A percentile compares a stretch with the other conserved stretches of the same genome.
phyloP scores from a whole-genome alignment of 2,113 vertebrate genomes.

The Gymnobelideus leadbeateri region DNA sequence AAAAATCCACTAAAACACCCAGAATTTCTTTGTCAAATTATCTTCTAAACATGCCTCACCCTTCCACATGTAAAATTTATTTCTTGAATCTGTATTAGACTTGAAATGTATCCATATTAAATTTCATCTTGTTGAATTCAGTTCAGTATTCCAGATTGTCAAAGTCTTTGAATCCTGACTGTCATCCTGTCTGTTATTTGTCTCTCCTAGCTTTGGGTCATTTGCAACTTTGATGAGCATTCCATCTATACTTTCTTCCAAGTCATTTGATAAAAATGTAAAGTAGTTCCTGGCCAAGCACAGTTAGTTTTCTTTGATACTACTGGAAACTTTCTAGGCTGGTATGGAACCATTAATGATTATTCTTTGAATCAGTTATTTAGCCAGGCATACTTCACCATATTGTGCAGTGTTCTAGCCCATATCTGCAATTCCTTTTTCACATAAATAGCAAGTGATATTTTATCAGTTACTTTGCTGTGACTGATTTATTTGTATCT shows the following conservation, averaged over 20 bases:
- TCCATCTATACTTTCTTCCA: background rate
- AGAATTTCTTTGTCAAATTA: background rate
- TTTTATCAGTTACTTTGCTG: background rate
- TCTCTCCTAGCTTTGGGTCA: background rate
- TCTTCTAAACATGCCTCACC: background rate
- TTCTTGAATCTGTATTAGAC: background rate
- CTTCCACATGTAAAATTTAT: background rate
- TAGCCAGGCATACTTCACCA: background rate
- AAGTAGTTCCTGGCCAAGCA: background rate
- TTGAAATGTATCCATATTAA: background rate
- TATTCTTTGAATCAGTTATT: background rate
- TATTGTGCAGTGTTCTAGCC: background rate
- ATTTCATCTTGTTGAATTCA: background rate
- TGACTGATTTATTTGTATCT: background rate
- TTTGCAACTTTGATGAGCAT: background rate
- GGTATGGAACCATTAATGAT: background rate
- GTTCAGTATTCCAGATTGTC: background rate
- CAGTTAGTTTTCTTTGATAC: background rate
- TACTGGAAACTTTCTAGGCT: background rate
- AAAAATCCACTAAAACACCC: background rate
- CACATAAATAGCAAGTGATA: background rate
- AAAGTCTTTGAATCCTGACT: background rate
- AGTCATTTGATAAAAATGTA: background rate
- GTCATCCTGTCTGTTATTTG: background rate
- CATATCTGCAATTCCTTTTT: background rate